Conservation (phyloP, 2,113 vertebrate genomes). For the Neogobius melanostomus region DNA sequence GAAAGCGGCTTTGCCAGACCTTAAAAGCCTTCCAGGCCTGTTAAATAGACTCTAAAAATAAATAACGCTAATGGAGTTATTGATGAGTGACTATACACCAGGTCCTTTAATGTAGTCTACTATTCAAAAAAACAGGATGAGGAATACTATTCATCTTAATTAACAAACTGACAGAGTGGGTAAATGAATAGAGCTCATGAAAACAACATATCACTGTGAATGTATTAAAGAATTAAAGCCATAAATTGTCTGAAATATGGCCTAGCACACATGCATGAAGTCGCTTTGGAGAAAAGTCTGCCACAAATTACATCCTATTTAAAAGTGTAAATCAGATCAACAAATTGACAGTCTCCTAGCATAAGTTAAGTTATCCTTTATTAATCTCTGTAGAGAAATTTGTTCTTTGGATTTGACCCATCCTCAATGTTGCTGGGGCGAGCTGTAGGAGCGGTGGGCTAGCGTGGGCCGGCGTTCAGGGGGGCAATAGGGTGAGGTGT, state of each 20-base stretch:
- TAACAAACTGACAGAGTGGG: background rate
- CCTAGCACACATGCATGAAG: background rate
- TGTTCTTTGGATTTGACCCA: too few species aligned
- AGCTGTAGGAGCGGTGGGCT: too few species aligned
- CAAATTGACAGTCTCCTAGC: too few species aligned
- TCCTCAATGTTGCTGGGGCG: too few species aligned
- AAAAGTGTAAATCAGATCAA: too few species aligned
- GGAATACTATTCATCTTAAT: background rate
- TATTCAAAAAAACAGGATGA: constrained; percentile 10
- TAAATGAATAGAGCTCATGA: background rate
- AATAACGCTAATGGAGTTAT: background rate
- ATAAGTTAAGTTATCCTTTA: too few species aligned
- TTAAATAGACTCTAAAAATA: constrained; percentile 19
- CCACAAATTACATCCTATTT: too few species aligned
- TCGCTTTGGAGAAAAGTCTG: too few species aligned
- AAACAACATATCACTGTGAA: background rate
- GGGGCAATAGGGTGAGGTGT: too few species aligned
- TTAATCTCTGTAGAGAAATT: too few species aligned
- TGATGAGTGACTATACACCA: constrained; percentile 8
- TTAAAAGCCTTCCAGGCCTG: constrained; percentile 9
- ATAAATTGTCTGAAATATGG: background rate
- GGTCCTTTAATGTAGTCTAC: background rate
- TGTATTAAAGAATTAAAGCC: background rate
- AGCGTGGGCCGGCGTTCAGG: too few species aligned
- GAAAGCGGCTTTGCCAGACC: background rate